Conservation (phyloP, 2,113 vertebrate species). For the Variabilichromis moorii region DNA sequence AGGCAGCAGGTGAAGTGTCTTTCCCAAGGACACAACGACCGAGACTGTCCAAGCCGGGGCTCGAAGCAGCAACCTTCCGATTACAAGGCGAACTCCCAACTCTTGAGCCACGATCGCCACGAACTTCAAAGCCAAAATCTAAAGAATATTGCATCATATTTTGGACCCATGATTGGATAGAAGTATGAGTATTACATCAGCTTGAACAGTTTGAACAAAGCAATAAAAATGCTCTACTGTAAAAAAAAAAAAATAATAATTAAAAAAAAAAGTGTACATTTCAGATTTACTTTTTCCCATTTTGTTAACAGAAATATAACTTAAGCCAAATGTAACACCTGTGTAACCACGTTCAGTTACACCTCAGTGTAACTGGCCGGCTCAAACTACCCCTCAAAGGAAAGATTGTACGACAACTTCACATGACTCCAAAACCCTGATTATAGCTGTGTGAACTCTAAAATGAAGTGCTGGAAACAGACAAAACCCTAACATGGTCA, state of each 20-base stretch:
- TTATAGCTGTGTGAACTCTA: background rate
- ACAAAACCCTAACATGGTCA: background rate
- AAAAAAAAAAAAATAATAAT: background rate
- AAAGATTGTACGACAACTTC: background rate
- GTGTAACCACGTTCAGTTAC: background rate
- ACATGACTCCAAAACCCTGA: background rate
- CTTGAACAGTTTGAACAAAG: background rate
- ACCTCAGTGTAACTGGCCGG: background rate
- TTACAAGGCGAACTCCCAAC: rapidly evolving
- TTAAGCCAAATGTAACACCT: background rate
- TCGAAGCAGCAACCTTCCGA: rapidly evolving
- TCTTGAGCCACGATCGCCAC: rapidly evolving
- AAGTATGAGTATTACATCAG: background rate
- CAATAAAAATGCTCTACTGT: background rate
- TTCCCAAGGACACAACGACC: no score
- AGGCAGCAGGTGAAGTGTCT: rapidly evolving
- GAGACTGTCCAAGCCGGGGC: no score
- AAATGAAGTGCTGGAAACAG: background rate
- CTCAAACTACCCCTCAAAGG: background rate
- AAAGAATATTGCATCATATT: background rate
- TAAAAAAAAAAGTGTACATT: background rate
- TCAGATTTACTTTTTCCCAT: background rate
- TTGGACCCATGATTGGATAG: background rate
- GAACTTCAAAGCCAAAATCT: background rate
- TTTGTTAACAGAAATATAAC: background rate